phyloP scores from a whole-genome alignment of 2,888 invertebrate species.

The Polietes domitor region DNA sequence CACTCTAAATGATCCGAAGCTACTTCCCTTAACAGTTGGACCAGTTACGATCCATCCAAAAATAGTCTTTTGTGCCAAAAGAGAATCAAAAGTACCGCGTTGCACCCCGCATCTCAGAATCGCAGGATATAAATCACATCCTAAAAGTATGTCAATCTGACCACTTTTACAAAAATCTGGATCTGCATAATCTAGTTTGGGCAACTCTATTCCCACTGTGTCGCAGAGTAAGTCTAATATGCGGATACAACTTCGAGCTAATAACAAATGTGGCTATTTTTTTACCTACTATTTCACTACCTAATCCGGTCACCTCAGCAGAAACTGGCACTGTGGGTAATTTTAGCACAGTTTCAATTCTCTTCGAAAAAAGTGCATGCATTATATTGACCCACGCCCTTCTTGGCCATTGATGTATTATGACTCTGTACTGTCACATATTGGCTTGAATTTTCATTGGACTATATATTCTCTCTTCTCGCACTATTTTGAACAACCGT shows the following conservation, averaged over 20 bases:
- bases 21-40: background rate
- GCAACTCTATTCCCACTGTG: background rate
- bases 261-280: background rate
- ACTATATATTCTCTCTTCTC: background rate
- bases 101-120: background rate
- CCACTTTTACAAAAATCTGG: background rate
- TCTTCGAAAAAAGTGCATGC: background rate
- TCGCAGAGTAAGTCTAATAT: background rate
- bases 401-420: background rate
- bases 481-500: background rate
- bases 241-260: background rate
- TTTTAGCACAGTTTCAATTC: too few relatives aligned
- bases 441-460: background rate
- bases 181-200: background rate
- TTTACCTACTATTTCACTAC: background rate
- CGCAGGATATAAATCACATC: background rate
- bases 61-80: too few relatives aligned
- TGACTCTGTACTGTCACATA: background rate
- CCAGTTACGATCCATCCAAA: constrained; percentile 34
- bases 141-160: constrained; percentile 1
- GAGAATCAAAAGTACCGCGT: background rate
- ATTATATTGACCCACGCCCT: background rate
- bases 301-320: too few relatives aligned
- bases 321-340: too few relatives aligned
- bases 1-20: background rate